Conservation (phyloP, 2,113 vertebrate species). For the Salvelinus sp. region DNA sequence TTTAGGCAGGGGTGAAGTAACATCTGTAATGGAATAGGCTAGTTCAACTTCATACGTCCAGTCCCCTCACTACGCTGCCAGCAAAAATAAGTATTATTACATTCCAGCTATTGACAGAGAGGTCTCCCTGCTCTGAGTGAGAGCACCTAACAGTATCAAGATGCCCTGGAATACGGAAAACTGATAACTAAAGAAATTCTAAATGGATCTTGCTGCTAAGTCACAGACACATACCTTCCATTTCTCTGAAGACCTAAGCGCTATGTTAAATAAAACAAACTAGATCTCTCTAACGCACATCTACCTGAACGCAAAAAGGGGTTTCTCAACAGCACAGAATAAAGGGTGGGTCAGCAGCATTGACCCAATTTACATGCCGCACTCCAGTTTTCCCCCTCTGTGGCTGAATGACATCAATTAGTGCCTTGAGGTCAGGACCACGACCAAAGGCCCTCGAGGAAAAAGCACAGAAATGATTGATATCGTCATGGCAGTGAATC, state of each 20-base stretch:
- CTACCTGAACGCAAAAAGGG: conserved; percentile 6
- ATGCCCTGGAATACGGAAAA: neutral
- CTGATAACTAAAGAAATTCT: neutral
- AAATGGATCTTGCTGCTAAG: conserved; percentile 13
- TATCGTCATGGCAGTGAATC: conserved; percentile 1
- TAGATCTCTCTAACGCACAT: conserved; percentile 12
- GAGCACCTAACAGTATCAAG: neutral
- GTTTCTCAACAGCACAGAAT: conserved; percentile 19
- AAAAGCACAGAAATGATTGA: conserved; percentile 6
- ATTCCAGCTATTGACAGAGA: too few relatives aligned
- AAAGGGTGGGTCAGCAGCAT: conserved; percentile 31
- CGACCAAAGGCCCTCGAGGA: neutral
- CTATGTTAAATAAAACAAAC: conserved; percentile 13
- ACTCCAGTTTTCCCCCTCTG: conserved; percentile 48
- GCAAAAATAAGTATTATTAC: too few relatives aligned
- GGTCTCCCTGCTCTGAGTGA: too few relatives aligned
- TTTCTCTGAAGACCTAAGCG: conserved; percentile 5
- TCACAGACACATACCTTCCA: conserved; percentile 32
- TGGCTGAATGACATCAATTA: conserved; percentile 44
- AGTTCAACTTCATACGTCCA: too few relatives aligned
- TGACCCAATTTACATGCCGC: conserved; percentile 53
- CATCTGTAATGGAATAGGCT: too few relatives aligned
- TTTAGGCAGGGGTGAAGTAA: neutral
- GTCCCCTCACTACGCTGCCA: neutral
- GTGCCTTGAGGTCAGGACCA: conserved; percentile 42